Evolutionary conservation across 2,113 vertebrate species (phyloP).

Genomic region (Phoxinus phoxinus): DNA sequence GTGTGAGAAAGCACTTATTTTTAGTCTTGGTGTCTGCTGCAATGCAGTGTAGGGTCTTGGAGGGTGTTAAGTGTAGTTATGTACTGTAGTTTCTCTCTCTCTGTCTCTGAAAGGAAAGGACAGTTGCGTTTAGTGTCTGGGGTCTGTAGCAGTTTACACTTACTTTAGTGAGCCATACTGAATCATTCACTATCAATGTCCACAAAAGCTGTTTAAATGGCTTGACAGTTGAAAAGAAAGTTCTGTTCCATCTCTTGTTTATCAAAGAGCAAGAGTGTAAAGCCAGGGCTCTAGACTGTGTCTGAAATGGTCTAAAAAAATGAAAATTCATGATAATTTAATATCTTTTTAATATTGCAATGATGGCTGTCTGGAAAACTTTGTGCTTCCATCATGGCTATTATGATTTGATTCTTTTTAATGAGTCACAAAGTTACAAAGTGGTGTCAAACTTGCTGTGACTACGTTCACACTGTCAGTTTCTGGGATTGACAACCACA

Average conservation of each 20-base stretch:
- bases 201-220: background rate
- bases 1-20: constrained; percentile 39
- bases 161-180: constrained; percentile 40
- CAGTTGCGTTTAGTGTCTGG: background rate
- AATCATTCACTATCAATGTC: constrained; percentile 6
- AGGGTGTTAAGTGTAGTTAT: constrained; percentile 26
- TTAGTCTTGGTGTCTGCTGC: constrained; percentile 36
- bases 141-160: background rate
- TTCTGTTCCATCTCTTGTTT: background rate
- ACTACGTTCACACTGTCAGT: too few species aligned
- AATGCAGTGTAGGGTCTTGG: constrained; percentile 32
- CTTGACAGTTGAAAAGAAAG: background rate
- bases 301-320: background rate
- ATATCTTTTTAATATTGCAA: background rate
- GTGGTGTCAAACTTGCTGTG: background rate
- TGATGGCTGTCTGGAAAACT: background rate
- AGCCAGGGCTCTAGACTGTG: background rate
- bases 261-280: background rate
- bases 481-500: too few species aligned
- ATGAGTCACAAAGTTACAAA: background rate
- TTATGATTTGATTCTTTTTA: background rate
- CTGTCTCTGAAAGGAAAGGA: background rate
- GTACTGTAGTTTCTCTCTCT: constrained; percentile 5
- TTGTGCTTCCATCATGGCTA: background rate
- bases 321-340: background rate